Conservation (phyloP, 2,113 vertebrate genomes). For the Mesitornis unicolor region DNA sequence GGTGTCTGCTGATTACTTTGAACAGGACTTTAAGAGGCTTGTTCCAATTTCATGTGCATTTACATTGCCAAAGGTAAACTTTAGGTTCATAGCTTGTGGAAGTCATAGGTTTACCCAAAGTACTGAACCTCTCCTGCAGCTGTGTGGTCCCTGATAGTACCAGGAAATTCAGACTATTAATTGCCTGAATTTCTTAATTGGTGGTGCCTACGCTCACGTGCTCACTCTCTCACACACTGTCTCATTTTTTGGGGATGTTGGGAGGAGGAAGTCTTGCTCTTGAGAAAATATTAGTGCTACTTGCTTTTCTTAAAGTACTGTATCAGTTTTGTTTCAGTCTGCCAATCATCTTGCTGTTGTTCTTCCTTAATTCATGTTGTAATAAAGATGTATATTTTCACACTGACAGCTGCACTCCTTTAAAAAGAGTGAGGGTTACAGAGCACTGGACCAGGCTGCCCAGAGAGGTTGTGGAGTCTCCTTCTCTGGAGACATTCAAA, state of each 20-base stretch:
- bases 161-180: background rate
- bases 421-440: too few relatives aligned
- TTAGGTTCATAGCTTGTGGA: background rate
- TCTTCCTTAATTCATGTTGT: background rate
- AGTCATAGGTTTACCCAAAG: background rate
- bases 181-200: background rate
- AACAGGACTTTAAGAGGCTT: background rate
- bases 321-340: background rate
- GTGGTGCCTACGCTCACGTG: fast-evolving
- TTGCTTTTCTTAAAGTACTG: background rate
- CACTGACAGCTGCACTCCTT: background rate
- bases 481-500: too few relatives aligned
- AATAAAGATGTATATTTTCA: background rate
- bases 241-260: background rate
- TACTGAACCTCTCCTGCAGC: background rate
- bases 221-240: background rate
- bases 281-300: background rate
- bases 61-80: background rate
- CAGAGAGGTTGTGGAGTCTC: too few relatives aligned
- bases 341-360: background rate
- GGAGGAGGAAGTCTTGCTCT: fast-evolving
- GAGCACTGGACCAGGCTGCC: too few relatives aligned
- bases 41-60: background rate
- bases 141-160: background rate
- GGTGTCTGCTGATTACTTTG: background rate